Evolutionary conservation across 2,797 vertebrate genomes (phyloP).

Genomic region (Gymnothorax javanicus): DNA sequence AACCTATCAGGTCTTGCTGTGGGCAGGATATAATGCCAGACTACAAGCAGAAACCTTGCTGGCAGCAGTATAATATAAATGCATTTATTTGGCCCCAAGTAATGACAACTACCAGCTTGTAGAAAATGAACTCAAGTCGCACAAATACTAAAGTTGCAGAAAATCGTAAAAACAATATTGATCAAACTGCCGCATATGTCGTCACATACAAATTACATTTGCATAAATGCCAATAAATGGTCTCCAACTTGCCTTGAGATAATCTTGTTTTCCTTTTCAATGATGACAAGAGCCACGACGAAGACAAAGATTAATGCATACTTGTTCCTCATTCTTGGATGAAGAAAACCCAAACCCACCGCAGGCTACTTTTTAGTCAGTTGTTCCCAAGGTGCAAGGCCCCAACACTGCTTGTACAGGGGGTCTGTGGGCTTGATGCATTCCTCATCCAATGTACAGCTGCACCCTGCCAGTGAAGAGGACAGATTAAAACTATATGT

Average conservation of each 20-base stretch:
- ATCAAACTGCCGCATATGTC: not conserved
- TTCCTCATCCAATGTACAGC: not conserved
- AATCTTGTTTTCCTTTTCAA: slow-evolving; percentile 97
- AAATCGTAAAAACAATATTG: not conserved
- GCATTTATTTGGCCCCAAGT: no score
- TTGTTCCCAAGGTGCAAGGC: not conserved
- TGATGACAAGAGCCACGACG: slow-evolving; percentile 85
- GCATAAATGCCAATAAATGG: not conserved
- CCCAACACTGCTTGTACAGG: not conserved
- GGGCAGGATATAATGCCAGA: no score
- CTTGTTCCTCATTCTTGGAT: slow-evolving; percentile 87
- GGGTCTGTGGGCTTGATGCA: not conserved
- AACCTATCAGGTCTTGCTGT: no score
- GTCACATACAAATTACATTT: not conserved
- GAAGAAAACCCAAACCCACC: not conserved
- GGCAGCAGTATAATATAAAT: no score
- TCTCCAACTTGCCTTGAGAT: slow-evolving; percentile 82
- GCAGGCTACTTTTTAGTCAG: not conserved
- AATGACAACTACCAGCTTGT: not conserved
- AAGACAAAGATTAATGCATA: slow-evolving; percentile 87
- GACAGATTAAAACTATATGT: not conserved
- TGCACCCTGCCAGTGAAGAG: not conserved
- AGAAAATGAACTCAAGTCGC: not conserved
- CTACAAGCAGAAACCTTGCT: no score
- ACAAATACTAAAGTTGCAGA: not conserved